phyloP scores from a whole-genome alignment of 2,888 invertebrate species.

The Heterodera filipjevi region DNA sequence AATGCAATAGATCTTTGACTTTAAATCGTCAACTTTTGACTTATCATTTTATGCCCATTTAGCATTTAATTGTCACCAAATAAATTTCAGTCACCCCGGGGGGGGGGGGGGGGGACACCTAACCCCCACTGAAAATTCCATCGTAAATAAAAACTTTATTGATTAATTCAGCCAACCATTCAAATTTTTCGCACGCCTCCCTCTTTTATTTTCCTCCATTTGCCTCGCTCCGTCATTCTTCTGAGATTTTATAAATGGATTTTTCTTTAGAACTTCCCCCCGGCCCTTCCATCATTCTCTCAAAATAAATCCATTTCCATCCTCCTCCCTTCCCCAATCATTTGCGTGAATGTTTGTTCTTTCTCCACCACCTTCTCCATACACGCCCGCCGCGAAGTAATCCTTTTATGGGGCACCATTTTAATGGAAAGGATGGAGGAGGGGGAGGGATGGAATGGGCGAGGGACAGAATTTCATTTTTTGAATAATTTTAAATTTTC shows the following conservation, averaged over 20 bases:
- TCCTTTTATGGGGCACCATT: background rate
- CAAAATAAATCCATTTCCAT: background rate
- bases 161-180: too few species aligned
- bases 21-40: too few species aligned
- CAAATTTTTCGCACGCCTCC: background rate
- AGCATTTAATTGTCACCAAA: too few species aligned
- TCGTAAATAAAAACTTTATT: too few species aligned
- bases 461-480: background rate
- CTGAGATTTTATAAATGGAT: constrained; percentile 13
- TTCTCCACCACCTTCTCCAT: background rate
- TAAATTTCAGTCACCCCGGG: too few species aligned
- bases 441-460: background rate
- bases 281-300: background rate
- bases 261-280: background rate
- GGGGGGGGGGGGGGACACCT: too few species aligned
- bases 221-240: background rate
- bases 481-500: too few species aligned
- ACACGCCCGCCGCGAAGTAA: background rate
- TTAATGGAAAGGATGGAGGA: background rate
- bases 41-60: too few species aligned
- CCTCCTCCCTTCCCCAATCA: background rate
- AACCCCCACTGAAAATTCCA: too few species aligned
- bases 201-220: too few species aligned
- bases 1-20: too few species aligned
- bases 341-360: background rate